phyloP scores from a whole-genome alignment of 2,797 vertebrate genomes.

The Decapterus maruadsi region DNA sequence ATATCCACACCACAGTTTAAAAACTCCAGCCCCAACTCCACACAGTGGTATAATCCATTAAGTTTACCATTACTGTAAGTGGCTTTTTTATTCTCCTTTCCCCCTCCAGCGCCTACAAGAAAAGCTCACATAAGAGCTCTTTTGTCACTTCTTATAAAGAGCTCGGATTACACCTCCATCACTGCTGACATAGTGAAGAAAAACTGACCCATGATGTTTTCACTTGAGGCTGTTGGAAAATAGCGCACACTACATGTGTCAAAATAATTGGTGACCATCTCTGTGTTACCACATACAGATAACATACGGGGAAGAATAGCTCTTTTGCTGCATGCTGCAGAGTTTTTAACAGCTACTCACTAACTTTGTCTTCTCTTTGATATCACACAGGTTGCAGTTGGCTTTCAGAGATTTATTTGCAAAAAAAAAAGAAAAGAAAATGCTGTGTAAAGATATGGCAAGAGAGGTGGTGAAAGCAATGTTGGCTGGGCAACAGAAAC shows the following conservation, averaged over 20 bases:
- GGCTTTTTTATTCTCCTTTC: background rate
- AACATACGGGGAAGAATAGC: too few relatives aligned
- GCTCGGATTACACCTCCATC: background rate
- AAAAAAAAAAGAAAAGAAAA: too few relatives aligned
- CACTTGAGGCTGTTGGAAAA: background rate
- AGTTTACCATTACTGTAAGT: background rate
- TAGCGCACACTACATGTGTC: background rate
- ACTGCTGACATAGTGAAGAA: background rate
- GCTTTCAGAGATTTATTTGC: too few relatives aligned
- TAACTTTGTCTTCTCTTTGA: too few relatives aligned
- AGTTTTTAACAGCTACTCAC: too few relatives aligned
- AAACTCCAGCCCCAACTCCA: background rate
- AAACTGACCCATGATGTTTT: background rate
- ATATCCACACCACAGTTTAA: background rate
- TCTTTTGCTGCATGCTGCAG: too few relatives aligned
- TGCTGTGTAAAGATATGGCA: background rate
- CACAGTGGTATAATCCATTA: background rate
- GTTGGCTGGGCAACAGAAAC: background rate
- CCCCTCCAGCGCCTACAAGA: background rate
- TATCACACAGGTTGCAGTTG: too few relatives aligned
- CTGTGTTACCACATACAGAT: too few relatives aligned
- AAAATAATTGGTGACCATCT: background rate
- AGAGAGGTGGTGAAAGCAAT: background rate
- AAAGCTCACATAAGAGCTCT: background rate
- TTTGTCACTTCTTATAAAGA: background rate